Percentiles rank a stretch among this genome's conserved stretches.
Evolutionary conservation across 2,888 invertebrate species (phyloP).

Genomic region (Eupithecia insigniata): DNA sequence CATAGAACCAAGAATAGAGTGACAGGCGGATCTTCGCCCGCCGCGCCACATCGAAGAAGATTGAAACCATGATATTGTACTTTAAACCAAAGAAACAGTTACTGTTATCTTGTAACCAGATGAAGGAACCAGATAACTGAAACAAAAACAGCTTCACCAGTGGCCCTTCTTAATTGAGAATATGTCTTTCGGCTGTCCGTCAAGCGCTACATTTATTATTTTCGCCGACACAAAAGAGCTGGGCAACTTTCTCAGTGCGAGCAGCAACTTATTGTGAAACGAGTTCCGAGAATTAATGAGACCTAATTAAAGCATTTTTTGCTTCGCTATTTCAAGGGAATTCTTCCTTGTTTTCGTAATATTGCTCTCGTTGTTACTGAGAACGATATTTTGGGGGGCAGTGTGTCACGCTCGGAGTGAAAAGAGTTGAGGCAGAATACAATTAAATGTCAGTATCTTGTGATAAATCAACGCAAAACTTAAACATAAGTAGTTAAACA

Average conservation of each 20-base stretch:
- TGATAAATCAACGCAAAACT: neutral
- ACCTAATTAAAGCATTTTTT: conserved; percentile 58
- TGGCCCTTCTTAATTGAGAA: conserved; percentile 53
- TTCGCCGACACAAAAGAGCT: conserved; percentile 56
- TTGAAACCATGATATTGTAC: neutral
- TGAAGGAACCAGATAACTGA: conserved; percentile 28
- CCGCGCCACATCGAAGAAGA: too few species aligned
- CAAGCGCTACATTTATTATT: conserved; percentile 56
- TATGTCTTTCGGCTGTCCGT: conserved; percentile 56
- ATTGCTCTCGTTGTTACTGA: conserved; percentile 36
- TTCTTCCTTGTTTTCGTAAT: conserved; percentile 47
- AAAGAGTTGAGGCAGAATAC: neutral
- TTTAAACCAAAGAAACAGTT: neutral
- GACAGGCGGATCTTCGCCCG: too few species aligned
- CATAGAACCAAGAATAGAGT: too few species aligned
- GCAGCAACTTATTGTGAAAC: conserved; percentile 52
- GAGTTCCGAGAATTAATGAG: conserved; percentile 58
- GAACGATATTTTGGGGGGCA: conserved; percentile 23
- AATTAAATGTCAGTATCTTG: neutral
- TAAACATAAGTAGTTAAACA: neutral
- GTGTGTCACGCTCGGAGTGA: conserved; percentile 27
- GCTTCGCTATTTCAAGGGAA: conserved; percentile 47
- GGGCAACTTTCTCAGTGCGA: conserved; percentile 56
- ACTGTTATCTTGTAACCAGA: conserved; percentile 16
- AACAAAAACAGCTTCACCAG: conserved; percentile 34